Conservation (phyloP, 2,888 invertebrate species). For the Stomorhina lunata region DNA sequence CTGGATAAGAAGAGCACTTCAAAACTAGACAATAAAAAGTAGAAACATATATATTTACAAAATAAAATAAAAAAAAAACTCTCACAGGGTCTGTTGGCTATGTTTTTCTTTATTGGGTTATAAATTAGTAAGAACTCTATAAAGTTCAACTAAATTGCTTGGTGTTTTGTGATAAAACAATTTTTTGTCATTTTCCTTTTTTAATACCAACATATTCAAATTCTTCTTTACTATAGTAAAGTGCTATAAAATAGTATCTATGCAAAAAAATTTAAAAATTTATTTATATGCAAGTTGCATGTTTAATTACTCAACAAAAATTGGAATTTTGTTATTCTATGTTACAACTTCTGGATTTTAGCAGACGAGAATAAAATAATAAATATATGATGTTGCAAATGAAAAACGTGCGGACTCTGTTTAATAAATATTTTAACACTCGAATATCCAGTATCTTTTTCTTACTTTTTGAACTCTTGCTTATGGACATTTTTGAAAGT, state of each 20-base stretch:
- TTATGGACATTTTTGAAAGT: not conserved
- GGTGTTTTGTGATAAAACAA: too few relatives aligned
- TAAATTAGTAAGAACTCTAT: too few relatives aligned
- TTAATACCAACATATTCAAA: not conserved
- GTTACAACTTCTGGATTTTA: not conserved
- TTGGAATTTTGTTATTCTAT: not conserved
- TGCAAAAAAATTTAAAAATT: not conserved
- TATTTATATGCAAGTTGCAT: slow-evolving; percentile 33
- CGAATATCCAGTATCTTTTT: not conserved
- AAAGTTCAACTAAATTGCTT: too few relatives aligned
- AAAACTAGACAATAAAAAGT: too few relatives aligned
- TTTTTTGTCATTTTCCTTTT: too few relatives aligned
- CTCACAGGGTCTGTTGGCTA: not conserved
- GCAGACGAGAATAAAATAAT: not conserved
- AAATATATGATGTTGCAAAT: not conserved
- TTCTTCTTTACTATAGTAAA: not conserved
- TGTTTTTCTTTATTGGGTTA: not conserved
- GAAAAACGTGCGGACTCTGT: not conserved
- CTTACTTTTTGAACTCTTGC: not conserved
- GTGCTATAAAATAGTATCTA: too few relatives aligned
- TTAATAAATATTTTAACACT: not conserved
- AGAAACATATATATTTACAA: too few relatives aligned
- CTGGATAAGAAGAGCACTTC: not conserved
- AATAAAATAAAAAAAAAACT: not conserved
- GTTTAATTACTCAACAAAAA: slow-evolving; percentile 47